Base-by-base conservation (phyloP, 1,140 invertebrate species). In the Papilio aristodemus region DNA sequence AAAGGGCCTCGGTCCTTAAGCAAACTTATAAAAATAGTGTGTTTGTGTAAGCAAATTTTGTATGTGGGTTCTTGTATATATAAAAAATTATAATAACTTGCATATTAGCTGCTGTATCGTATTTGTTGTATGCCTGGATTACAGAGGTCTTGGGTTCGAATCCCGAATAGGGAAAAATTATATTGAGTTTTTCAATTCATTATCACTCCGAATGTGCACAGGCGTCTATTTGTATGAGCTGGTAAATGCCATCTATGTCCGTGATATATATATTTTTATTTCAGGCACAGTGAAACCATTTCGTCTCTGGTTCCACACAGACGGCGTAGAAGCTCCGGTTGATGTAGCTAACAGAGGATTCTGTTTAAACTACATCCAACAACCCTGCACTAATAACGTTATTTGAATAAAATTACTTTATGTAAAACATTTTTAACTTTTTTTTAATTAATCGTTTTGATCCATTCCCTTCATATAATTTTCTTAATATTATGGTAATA, bases 291-390 rank as follows among this genome's bases (percentile, higher is more conserved):
- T 96, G 9, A 95, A 95, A 75, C 96, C 96, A 0, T 97, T 97
- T 71, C 92, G 95, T n/a, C 80, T 97, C 2, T 93, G 93, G 71
- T 96, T 95, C 73, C 96, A 97, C 72, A 95, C 95, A 0, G 95
- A 97, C 83, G 93, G 93, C 36, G 93, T 94, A 0, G 96, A 97
- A 85, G 93, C 94, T 0, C 95, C 95, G 0, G 93, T 93, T 3
- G 96, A 96, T 74, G 86, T 94, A 0, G 95, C 93, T 54, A 96
- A 97, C 82, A 92, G 94, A 72, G 96, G 96, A 2, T 97, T 96
- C 79, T 97, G 96, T 73, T 83, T 97, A 0, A 95, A 96, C 80
- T 97, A 96, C 75, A 93, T 96, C 3, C 96, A 97, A 85, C 96
- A 97, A 79, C 96, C 96, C 0, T 97, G 96, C 78, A 96, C 95